Base-by-base conservation (phyloP, 2,888 invertebrate species). In the Parnassius mnemosyne region DNA sequence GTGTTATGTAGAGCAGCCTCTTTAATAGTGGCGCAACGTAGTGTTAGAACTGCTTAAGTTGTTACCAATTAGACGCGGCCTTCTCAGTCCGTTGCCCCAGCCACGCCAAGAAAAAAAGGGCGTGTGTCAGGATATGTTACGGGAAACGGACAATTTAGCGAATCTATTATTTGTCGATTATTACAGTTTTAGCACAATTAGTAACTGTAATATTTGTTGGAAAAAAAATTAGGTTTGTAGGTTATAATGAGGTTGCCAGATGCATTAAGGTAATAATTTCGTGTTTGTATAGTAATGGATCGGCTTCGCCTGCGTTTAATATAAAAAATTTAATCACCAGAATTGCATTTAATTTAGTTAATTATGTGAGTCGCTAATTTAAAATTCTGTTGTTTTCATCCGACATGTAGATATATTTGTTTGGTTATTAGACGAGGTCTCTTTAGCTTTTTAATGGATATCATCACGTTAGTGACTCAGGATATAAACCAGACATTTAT, bases 91-190 rank as follows among this genome's bases (percentile, higher is more conserved):
- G 16, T 53, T 62, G 57, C 62, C 42, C 62, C 53, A 43, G 53
- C 62, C 62, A 62, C 62, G 62, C 62, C 62, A 57, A 57, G 61
- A 56, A 51, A 62, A 47, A 57, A 54, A 57, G 62, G 62, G 62
- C 57, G 62, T 62, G 57, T 49, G 53, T 20, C 57, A 16, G 61
- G 57, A 61, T 57, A 44, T 41, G n/a, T 1, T 9, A 12, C 51
- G 59, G 50, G 62, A 57, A 62, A 54, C 50, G 50, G 9, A 12
- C 57, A 34, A 54, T 62, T 50, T 42, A 25, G 42, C 53, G 49
- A 12, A 43, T 43, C 46, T 12, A 53, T 57, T 43, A 57, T 53
- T 44, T 13, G 16, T 57, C 49, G 34, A 62, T 57, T 57, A 57
- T 53, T 43, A 42, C 53, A 57, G n/a, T 62, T 58, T 50, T 25